Conservation (phyloP, 2,888 invertebrate species). For the Clistopyga incitator region DNA sequence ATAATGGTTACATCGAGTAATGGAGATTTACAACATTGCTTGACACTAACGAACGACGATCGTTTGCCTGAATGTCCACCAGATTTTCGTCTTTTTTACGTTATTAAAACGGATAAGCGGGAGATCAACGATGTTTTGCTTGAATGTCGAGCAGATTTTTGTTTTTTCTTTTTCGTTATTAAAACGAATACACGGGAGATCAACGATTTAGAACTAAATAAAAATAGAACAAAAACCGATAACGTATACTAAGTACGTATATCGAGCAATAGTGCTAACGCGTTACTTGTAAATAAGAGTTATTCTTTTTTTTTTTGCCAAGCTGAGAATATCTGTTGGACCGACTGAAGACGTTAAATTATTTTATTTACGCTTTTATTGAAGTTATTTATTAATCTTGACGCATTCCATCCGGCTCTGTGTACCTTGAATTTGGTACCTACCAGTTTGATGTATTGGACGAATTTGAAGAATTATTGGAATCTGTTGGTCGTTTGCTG, state of each 20-base stretch:
- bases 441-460: slow-evolving; percentile 20
- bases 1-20: no score
- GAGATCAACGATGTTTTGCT: neutral
- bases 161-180: neutral
- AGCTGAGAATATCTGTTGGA: slow-evolving; percentile 44
- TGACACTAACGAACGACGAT: neutral
- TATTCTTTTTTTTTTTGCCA: slow-evolving; percentile 20
- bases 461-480: neutral
- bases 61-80: no score
- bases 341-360: slow-evolving; percentile 64
- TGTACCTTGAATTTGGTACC: neutral
- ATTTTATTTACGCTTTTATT: slow-evolving; percentile 59
- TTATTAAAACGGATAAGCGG: neutral
- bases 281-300: slow-evolving; percentile 56
- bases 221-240: neutral
- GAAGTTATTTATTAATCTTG: slow-evolving; percentile 61
- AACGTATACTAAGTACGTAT: slow-evolving; percentile 12
- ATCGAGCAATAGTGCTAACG: slow-evolving; percentile 19
- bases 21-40: neutral
- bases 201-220: slow-evolving; percentile 16
- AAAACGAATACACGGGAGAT: neutral
- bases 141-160: no score
- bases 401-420: slow-evolving; percentile 58
- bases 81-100: neutral
- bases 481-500: slow-evolving; percentile 17